These are phyloP conservation scores for human (Homo sapiens) DNA, from an alignment of 2,113 vertebrate species.

Conservation along the genomic window DNA sequence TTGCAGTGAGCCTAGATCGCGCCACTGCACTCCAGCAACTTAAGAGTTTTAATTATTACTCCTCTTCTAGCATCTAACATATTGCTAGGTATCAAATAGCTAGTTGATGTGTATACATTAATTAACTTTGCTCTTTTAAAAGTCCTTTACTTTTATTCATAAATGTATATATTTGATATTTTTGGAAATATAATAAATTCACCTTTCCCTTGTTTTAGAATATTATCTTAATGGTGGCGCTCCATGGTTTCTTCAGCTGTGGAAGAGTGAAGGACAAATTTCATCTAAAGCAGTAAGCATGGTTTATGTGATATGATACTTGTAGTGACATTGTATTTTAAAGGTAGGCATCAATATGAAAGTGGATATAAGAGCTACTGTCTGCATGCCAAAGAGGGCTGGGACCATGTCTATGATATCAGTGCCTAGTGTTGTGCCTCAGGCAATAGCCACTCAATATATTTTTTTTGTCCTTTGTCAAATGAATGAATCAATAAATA, in stretches of 20 bases:
- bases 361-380: background rate
- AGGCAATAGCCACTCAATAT: fast-evolving
- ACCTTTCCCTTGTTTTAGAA: background rate
- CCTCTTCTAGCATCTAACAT: background rate
- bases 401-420: background rate
- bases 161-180: background rate
- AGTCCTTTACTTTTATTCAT: background rate
- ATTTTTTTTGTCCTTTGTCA: background rate
- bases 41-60: background rate
- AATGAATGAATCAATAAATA: background rate
- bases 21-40: too few species aligned
- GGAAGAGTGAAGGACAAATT: background rate
- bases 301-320: background rate
- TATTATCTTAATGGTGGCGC: background rate
- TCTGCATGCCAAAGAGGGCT: background rate
- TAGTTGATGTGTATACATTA: background rate
- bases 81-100: background rate
- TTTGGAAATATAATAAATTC: background rate
- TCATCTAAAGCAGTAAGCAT: background rate
- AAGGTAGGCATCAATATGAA: background rate
- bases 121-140: background rate
- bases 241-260: background rate
- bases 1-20: too few species aligned
- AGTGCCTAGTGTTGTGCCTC: background rate
- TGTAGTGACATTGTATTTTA: background rate